A percentile compares a stretch with the other conserved stretches of the same genome.
These are phyloP conservation scores for Drosophila carrolli DNA, from an alignment of 1,140 invertebrate species.

Conservation along the genomic window DNA sequence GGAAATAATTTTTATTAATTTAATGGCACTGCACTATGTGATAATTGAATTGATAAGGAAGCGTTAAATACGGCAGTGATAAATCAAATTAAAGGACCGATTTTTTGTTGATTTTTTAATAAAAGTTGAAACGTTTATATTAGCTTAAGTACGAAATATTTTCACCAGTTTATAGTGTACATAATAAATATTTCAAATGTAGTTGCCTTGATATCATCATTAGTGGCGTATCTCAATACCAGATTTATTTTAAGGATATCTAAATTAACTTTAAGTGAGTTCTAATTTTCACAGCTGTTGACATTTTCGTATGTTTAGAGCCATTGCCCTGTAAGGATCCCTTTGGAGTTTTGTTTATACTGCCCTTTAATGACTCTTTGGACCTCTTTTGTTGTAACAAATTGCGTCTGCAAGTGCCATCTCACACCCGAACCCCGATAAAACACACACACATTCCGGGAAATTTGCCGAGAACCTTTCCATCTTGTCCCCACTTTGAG, in stretches of 20 bases:
- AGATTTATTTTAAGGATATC: neutral
- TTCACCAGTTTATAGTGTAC: too few relatives aligned
- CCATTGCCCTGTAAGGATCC: constrained; percentile 29
- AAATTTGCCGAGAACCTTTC: constrained; percentile 17
- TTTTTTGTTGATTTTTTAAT: too few relatives aligned
- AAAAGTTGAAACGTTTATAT: too few relatives aligned
- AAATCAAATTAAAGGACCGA: too few relatives aligned
- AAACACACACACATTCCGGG: constrained; percentile 4
- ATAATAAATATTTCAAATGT: too few relatives aligned
- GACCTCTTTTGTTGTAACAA: constrained; percentile 68
- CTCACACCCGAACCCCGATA: constrained; percentile 29
- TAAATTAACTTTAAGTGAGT: constrained; percentile 23
- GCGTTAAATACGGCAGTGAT: neutral
- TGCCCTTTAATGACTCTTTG: constrained; percentile 56
- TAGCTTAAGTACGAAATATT: too few relatives aligned
- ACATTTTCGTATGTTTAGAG: constrained; percentile 7
- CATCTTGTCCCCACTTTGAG: constrained; percentile 6
- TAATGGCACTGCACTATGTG: neutral
- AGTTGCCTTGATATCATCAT: neutral
- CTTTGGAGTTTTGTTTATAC: constrained; percentile 69
- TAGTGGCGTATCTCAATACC: too few relatives aligned
- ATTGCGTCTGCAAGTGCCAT: constrained; percentile 74
- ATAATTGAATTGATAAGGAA: constrained; percentile 8
- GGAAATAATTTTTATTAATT: constrained; percentile 21
- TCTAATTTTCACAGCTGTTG: constrained; percentile 6